These are phyloP conservation scores for Netelia virgata DNA, from an alignment of 2,888 invertebrate genomes.

Conservation along the genomic window DNA sequence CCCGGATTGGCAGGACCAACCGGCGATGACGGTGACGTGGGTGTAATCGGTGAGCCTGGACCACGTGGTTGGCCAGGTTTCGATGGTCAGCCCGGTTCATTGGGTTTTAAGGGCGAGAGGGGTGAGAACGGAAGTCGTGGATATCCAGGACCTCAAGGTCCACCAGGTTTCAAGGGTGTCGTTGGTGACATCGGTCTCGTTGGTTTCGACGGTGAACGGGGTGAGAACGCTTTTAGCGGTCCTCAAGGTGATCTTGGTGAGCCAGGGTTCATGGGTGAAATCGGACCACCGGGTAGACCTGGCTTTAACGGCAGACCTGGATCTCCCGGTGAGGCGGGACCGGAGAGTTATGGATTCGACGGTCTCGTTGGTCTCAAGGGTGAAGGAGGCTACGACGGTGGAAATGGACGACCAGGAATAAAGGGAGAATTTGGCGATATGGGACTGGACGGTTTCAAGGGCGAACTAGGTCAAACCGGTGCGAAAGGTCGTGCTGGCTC, in stretches of 20 bases:
- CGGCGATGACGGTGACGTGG: conserved; percentile 83
- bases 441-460: conserved; percentile 86
- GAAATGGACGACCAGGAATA: conserved; percentile 82
- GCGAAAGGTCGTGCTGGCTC: conserved; percentile 74
- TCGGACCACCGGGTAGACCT: conserved; percentile 89
- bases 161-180: conserved; percentile 86
- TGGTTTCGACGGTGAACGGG: conserved; percentile 89
- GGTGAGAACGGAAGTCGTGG: conserved; percentile 92
- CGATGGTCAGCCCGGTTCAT: conserved; percentile 77
- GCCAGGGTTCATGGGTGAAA: conserved; percentile 89
- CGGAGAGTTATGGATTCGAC: conserved; percentile 75
- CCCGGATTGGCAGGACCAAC: conserved; percentile 87
- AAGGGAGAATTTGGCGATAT: conserved; percentile 84
- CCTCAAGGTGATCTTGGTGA: conserved; percentile 89
- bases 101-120: conserved; percentile 90
- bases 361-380: conserved; percentile 79
- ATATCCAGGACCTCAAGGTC: conserved; percentile 88
- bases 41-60: conserved; percentile 89
- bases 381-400: conserved; percentile 82
- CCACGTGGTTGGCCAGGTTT: conserved; percentile 88
- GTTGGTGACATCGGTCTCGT: conserved; percentile 89
- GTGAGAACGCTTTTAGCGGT: conserved; percentile 89
- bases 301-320: conserved; percentile 91
- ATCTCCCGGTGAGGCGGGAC: conserved; percentile 88
- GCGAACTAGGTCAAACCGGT: conserved; percentile 87